A percentile compares a stretch with the other conserved stretches of the same genome.
These are phyloP conservation scores for Bruchidius siliquastri DNA, from an alignment of 2,888 invertebrate species.

Conservation along the genomic window DNA sequence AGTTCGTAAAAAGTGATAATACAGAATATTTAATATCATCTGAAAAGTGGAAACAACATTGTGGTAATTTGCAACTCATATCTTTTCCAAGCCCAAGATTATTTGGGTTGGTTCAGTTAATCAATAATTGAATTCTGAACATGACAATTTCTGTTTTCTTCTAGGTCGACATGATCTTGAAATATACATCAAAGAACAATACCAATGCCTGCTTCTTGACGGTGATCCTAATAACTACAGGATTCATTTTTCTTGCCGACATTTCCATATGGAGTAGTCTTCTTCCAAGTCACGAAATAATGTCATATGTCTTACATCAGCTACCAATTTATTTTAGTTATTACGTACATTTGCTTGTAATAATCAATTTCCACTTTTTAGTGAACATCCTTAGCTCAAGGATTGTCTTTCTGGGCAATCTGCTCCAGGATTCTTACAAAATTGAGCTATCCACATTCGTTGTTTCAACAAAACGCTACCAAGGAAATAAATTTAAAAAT, in stretches of 20 bases:
- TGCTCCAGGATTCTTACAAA: neutral
- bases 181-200: neutral
- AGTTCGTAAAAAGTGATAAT: too few species aligned
- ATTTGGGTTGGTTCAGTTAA: too few species aligned
- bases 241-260: neutral
- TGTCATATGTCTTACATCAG: neutral
- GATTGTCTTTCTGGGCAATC: neutral
- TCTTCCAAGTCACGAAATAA: neutral
- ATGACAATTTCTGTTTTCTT: neutral
- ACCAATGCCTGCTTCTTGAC: neutral
- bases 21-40: too few species aligned
- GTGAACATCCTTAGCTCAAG: neutral
- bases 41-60: too few species aligned
- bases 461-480: neutral
- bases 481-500: neutral
- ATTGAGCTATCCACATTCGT: neutral
- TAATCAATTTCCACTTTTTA: neutral
- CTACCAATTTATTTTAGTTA: neutral
- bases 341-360: neutral
- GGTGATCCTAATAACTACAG: neutral
- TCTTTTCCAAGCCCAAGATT: too few species aligned
- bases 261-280: neutral
- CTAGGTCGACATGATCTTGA: constrained; percentile 7
- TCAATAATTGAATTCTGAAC: too few species aligned
- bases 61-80: too few species aligned